Percentiles rank a stretch among this genome's conserved stretches.
Conservation (phyloP, 2,797 vertebrate genomes). For the Enteromius thamalakanensis region DNA sequence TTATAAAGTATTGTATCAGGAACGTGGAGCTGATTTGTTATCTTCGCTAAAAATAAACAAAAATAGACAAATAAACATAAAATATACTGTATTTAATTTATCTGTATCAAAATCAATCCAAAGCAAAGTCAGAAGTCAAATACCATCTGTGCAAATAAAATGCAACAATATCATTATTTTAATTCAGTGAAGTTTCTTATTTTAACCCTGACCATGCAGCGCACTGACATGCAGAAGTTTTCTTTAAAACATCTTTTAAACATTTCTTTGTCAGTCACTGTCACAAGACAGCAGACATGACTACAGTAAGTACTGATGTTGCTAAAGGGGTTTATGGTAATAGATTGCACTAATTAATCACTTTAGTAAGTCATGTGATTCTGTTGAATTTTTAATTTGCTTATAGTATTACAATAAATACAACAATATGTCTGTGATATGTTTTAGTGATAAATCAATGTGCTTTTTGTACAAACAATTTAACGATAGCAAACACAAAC, state of each 20-base stretch:
- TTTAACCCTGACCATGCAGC: neutral
- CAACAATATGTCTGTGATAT: neutral
- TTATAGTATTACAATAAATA: neutral
- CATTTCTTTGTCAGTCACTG: neutral
- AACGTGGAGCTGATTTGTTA: no score
- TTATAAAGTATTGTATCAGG: no score
- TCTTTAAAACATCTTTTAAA: neutral
- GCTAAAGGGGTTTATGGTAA: neutral
- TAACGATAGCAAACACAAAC: neutral
- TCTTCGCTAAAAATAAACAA: neutral
- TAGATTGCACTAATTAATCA: no score
- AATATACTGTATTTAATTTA: neutral
- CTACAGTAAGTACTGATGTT: neutral
- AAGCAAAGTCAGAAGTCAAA: neutral
- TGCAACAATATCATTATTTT: neutral
- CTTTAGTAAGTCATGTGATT: neutral
- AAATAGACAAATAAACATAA: neutral
- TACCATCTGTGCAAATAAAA: neutral
- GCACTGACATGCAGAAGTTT: neutral
- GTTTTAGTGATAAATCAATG: neutral
- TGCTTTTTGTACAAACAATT: neutral
- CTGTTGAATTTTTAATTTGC: neutral
- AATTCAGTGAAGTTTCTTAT: neutral
- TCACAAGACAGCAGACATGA: neutral
- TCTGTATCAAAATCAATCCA: neutral